phyloP scores from a whole-genome alignment of 2,797 vertebrate genomes.

The Dallia pectoralis region DNA sequence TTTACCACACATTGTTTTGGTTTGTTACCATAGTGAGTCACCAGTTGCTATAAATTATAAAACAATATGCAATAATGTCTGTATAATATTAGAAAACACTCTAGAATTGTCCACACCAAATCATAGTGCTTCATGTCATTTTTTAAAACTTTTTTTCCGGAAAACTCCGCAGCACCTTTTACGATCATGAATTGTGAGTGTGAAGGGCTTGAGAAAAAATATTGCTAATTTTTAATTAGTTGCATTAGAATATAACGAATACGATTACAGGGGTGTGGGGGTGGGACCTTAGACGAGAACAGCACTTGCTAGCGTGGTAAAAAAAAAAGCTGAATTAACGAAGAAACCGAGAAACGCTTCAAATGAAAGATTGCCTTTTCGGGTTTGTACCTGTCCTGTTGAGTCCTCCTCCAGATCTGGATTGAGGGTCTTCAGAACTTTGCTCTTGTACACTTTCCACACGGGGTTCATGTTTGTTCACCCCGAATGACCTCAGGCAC shows the following conservation, averaged over 20 bases:
- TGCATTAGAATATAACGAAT: neutral
- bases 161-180: too few relatives aligned
- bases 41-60: too few relatives aligned
- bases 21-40: too few relatives aligned
- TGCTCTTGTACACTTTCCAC: conserved; percentile 92
- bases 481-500: conserved; percentile 5
- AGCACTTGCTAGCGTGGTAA: too few relatives aligned
- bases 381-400: conserved; percentile 81
- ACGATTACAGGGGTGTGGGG: neutral
- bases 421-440: conserved; percentile 89
- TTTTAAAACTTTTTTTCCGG: too few relatives aligned
- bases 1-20: too few relatives aligned
- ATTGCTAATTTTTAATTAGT: neutral
- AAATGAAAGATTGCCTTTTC: neutral
- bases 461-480: conserved; percentile 82
- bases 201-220: too few relatives aligned
- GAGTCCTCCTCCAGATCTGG: conserved; percentile 79
- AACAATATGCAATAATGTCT: too few relatives aligned
- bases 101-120: too few relatives aligned
- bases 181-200: too few relatives aligned
- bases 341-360: conserved; percentile 1
- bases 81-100: too few relatives aligned
- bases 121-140: too few relatives aligned
- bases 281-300: neutral
- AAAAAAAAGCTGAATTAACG: neutral